Evolutionary conservation across 2,113 vertebrate species (phyloP), one percentile per base, ranked within the genome.

Genomic region (Nothoprocta pentlandii): DNA sequence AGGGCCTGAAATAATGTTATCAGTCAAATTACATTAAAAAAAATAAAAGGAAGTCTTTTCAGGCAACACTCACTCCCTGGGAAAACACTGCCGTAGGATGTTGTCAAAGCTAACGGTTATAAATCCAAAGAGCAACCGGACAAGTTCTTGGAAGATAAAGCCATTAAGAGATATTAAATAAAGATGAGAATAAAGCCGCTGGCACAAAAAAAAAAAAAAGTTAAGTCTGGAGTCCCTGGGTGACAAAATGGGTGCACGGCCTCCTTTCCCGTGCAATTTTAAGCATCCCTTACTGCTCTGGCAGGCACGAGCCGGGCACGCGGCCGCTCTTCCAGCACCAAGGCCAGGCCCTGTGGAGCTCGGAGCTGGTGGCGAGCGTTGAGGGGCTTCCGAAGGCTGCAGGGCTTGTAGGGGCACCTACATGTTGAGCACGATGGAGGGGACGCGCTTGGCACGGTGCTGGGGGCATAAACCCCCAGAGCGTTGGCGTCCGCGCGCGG

Each of bases 261-360:
- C 69, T 34, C 19, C 14, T 34, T 46, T 51, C 28, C 62, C 19
- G 56, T 0, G 17, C 63, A 63, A 66, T 67, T n/a, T 63, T 51
- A 32, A 91, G n/a, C 80, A 44, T 51, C 59, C 44, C 80, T 0
- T 4, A 17, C 2, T 6, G 34, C 71, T 0, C 62, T 56, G 51
- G 58, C 1, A 0, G 17, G 28, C 46, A 91, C 47, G 8, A 83
- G 68, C 54, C 0, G 3, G 62, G 41, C 58, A 67, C 0, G 2
- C 64, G 46, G 81, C 32, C 76, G 63, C 62, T 34, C 66, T 8
- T 3, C 1, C 20, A 0, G 36, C 61, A n/a, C 63, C 11, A 46
- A 49, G 32, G 36, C 36, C 36, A 8, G 36, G 36, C 36, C 32
- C 21, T 34, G 19, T 67, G 34, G 49, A 51, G 32, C 22, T 16